A percentile compares a stretch with the other conserved stretches of the same genome.
Conservation (phyloP, 2,113 vertebrate species). For the Prochilodus magdalenae region DNA sequence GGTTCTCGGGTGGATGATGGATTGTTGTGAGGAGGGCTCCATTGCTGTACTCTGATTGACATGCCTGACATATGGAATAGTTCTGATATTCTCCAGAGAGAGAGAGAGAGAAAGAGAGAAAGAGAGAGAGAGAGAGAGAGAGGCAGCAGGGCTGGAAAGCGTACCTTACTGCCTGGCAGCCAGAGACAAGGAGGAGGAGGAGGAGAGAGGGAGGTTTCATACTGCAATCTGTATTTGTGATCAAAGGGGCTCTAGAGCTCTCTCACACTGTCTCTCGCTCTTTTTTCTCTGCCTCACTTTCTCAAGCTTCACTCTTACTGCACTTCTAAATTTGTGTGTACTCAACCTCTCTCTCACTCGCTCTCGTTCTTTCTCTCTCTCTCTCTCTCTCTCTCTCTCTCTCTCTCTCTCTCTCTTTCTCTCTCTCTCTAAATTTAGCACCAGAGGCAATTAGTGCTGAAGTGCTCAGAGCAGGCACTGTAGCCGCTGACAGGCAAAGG, state of each 20-base stretch:
- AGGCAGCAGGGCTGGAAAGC: constrained; percentile 78
- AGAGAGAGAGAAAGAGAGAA: constrained; percentile 86
- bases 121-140: constrained; percentile 52
- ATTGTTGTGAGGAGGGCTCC: constrained; percentile 74
- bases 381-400: constrained; percentile 53
- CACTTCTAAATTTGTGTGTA: constrained; percentile 36
- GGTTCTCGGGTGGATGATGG: constrained; percentile 46
- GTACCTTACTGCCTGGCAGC: constrained; percentile 49
- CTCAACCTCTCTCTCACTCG: constrained; percentile 27
- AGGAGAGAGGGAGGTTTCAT: constrained; percentile 41
- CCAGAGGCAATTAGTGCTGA: constrained; percentile 88
- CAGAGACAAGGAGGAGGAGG: constrained; percentile 32
- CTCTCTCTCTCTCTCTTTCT: constrained; percentile 18
- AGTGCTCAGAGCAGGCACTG: constrained; percentile 86
- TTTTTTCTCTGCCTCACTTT: constrained; percentile 40
- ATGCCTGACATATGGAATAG: constrained; percentile 95
- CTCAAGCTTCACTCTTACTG: constrained; percentile 46
- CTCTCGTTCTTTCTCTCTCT: constrained; percentile 51
- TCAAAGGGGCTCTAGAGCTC: constrained; percentile 88
- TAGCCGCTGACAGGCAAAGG: constrained; percentile 85
- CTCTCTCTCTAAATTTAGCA: constrained; percentile 83
- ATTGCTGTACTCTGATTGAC: constrained; percentile 89
- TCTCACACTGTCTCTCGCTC: constrained; percentile 67
- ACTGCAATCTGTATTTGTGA: constrained; percentile 88
- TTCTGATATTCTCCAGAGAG: constrained; percentile 92